Percentiles rank a stretch among this genome's conserved stretches.
Evolutionary conservation across 2,113 vertebrate genomes (phyloP).

Genomic region (Callionymus lyra): DNA sequence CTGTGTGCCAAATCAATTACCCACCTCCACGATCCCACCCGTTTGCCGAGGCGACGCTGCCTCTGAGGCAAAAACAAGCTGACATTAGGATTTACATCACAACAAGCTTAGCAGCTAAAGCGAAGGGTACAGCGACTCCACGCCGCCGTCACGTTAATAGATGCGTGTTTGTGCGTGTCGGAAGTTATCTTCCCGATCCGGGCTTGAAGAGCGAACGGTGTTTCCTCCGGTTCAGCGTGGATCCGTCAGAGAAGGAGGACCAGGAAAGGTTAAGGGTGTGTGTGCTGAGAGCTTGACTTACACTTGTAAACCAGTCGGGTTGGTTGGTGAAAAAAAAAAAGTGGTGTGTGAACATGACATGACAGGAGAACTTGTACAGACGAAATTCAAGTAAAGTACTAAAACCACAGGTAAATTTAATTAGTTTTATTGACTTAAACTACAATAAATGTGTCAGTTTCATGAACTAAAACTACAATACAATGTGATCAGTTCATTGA

Average conservation of each 20-base stretch:
- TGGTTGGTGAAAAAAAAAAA: not conserved
- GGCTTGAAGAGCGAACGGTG: slow-evolving; percentile 32
- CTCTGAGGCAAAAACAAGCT: slow-evolving; percentile 41
- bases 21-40: slow-evolving; percentile 24
- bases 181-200: slow-evolving; percentile 28
- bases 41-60: slow-evolving; percentile 31
- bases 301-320: no score
- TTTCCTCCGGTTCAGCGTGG: slow-evolving; percentile 33
- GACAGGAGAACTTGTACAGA: no score
- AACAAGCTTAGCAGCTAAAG: slow-evolving; percentile 32
- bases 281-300: no score
- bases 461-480: no score
- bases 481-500: no score
- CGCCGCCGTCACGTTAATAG: slow-evolving; percentile 21
- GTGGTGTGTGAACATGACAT: not conserved
- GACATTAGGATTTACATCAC: slow-evolving; percentile 48
- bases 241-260: slow-evolving; percentile 1
- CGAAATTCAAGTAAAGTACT: no score
- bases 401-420: no score
- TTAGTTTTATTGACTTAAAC: no score
- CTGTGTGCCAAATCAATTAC: slow-evolving; percentile 45
- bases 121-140: slow-evolving; percentile 23
- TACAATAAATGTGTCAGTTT: no score
- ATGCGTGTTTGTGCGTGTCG: slow-evolving; percentile 40
- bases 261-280: not conserved